A percentile compares a stretch with the other conserved stretches of the same genome.
Conservation (phyloP, 2,113 vertebrate species). For the Ascaphus truei region DNA sequence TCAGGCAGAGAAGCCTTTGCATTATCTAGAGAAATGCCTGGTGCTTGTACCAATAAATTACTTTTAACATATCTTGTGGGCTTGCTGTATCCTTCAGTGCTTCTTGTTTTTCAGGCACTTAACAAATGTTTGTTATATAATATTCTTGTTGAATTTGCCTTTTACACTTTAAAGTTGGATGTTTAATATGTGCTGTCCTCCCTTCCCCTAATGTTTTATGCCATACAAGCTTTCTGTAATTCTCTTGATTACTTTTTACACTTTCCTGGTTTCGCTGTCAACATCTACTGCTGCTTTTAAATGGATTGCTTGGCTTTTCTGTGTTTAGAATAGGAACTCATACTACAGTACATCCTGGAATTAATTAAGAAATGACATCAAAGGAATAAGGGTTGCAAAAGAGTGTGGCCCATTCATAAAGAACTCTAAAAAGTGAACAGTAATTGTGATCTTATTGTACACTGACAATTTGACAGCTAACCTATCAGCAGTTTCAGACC, state of each 20-base stretch:
- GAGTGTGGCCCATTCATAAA: too few species aligned
- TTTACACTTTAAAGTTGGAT: not conserved
- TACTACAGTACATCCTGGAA: too few species aligned
- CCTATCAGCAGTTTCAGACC: too few species aligned
- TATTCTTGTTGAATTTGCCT: not conserved
- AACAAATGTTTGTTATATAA: not conserved
- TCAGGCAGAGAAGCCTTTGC: not conserved
- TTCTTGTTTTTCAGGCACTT: not conserved
- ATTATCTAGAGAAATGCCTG: not conserved
- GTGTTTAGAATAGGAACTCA: not conserved
- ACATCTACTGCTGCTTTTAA: not conserved
- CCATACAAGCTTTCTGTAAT: too few species aligned
- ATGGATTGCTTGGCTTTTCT: not conserved
- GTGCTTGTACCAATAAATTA: not conserved
- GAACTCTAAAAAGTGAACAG: too few species aligned
- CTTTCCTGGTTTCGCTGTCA: not conserved
- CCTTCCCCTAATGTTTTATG: not conserved
- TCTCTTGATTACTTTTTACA: conserved; percentile 5
- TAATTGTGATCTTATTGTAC: too few species aligned
- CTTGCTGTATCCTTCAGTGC: not conserved
- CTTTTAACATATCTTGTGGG: not conserved
- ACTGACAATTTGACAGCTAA: too few species aligned
- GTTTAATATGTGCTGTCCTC: not conserved
- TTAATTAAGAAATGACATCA: too few species aligned
- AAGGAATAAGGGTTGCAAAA: too few species aligned